Evolutionary conservation across 2,888 invertebrate species (phyloP), one percentile per base, ranked within the genome.

Genomic region (Cosmia pyralina): DNA sequence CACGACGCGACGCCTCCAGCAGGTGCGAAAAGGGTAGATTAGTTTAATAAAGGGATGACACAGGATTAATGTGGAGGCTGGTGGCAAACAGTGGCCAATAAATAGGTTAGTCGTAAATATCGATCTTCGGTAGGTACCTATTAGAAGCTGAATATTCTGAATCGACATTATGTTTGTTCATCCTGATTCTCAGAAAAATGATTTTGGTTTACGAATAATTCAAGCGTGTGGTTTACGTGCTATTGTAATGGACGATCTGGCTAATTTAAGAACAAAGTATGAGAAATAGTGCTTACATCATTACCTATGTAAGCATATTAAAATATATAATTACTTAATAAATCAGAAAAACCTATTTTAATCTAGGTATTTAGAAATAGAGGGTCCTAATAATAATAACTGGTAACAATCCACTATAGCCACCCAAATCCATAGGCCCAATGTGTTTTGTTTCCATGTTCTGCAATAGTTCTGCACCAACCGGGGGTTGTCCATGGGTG

Each of bases 171-270:
- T 4, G 6, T 28, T 38, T 46, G 0, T 15, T 67, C 22, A 19
- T 38, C 8, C 15, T 34, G 13, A 34, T 17, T 57, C 55, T 69
- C 17, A 44, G 22, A 22, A 53, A n/a, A n/a, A 28, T 0, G 1
- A 46, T 13, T 13, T 34, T 38, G 3, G 3, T 67, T n/a, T 10
- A 3, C 22, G 4, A 38, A 57, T 70, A 38, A 68, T 68, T 71
- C 41, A 69, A 69, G 28, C 13, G 3, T 8, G 28, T 34, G 34
- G 46, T 53, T 52, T 19, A 46, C 22, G 22, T 38, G 46, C 28
- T 67, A 22, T 19, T 67, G 10, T 28, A 67, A 69, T 44, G 15
- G 7, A 72, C 58, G 59, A 69, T 19, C 57, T 13, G 10, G 50
- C 2, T 44, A n/a, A 44, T 11, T 28, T n/a, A 13, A n/a, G 2